Base-by-base conservation (phyloP, 2,888 invertebrate genomes). In the Dusona sp. region DNA sequence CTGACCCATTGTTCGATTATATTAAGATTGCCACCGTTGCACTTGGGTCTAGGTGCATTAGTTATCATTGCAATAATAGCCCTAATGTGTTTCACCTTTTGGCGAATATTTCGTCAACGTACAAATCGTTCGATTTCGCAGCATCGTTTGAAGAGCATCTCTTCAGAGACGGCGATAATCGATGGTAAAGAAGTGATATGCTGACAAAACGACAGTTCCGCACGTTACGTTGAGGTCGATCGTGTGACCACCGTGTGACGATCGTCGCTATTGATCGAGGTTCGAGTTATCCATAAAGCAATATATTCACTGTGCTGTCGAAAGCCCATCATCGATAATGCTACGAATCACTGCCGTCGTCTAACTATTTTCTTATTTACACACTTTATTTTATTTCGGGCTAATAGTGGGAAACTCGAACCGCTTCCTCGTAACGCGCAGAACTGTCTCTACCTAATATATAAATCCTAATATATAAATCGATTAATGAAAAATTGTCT, bases 161-260 rank as follows among this genome's bases (percentile, higher is more conserved):
- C 97, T 84, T 97, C 97, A 42, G 98, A 98, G 94, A 97, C 97
- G 89, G 97, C 97, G 88, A 97, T 97, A 88, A 96, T 97, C 91
- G 97, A 97, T 91, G 97, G 97, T 92, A 98, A 98, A 94, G 98
- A 97, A 94, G 97, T 98, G 95, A 97, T 98, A 96, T 98, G 98
- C 98, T 98, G 98, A 98, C 98, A 97, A 96, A 97, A 97, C 97
- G 98, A 98, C 96, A 97, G 97, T 97, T 98, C 98, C 97, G 98
- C 98, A 95, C 97, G 98, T 94, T 98, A 98, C 95, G 97, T 98
- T 94, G 98, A 98, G 95, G 97, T 98, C 91, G 98, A 98, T 94
- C 96, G 98, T 88, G 98, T 98, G 93, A 98, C 98, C 93, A 98
- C 98, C 90, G 98, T 98, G 96, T 98, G 97, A 98, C 96, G 95